Evolutionary conservation across 2,113 vertebrate genomes (phyloP), one percentile per base, ranked within the genome.

Genomic region (Ascaphus truei): DNA sequence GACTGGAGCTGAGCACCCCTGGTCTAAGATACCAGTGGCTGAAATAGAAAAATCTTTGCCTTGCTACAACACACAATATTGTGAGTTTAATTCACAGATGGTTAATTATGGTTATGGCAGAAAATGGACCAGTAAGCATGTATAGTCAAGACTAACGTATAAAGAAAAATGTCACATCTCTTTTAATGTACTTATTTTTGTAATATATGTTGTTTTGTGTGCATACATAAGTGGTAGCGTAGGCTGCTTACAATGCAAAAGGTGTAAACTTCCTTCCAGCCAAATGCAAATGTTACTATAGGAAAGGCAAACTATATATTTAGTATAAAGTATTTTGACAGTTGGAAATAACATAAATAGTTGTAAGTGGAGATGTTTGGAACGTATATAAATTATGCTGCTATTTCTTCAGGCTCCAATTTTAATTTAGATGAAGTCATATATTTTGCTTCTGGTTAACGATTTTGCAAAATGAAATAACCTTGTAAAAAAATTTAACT

Each of bases 341-440:
- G 45, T 33, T 51, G 43, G 60, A 69, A 23, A 34, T 36, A 60
- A 51, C 56, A 69, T 60, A 69, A 69, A 69, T 69, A 69, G 43
- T 48, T 37, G 39, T 60, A 60, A 60, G 66, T 69, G 58, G 30
- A 69, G 60, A 69, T 59, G 33, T 29, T 69, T 69, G 66, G 50
- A 60, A 69, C 51, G 45, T 69, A 69, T 69, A 69, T 69, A 69
- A 69, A 69, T 69, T 26, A 60, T 58, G 48, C 27, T 10, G 10
- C 56, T 39, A 60, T 69, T 69, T 37, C 56, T 51, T 51, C 31
- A 29, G 66, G 66, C 20, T 25, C 56, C 52, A 57, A 60, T 69
- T 60, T 60, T 69, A 59, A 69, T 69, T 69, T 69, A 69, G 66
- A 69, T 69, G 31, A 52, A 39, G 66, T 50, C 66, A 60, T 69